A percentile compares a stretch with the other conserved stretches of the same genome.
Conservation (phyloP, 2,797 vertebrate genomes). For the Thalassophryne amazonica region DNA sequence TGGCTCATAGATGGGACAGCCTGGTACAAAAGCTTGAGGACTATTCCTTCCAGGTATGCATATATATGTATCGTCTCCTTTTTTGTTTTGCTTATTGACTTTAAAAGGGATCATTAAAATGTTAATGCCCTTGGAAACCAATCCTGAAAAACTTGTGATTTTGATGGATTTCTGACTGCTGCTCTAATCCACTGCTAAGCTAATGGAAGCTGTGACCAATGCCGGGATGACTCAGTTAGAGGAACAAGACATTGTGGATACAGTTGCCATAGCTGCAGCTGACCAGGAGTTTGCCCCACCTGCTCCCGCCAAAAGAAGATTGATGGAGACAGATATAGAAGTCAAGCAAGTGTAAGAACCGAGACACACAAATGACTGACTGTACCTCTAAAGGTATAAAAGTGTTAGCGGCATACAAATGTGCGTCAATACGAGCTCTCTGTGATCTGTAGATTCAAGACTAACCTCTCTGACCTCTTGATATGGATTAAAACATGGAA, state of each 20-base stretch:
- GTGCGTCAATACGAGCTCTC: neutral
- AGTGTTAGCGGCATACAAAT: neutral
- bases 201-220: slow-evolving; percentile 85
- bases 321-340: slow-evolving; percentile 84
- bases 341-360: slow-evolving; percentile 83
- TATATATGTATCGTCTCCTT: neutral
- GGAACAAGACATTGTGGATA: slow-evolving; percentile 73
- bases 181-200: slow-evolving; percentile 65
- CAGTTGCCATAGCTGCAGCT: slow-evolving; percentile 28
- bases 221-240: slow-evolving; percentile 79
- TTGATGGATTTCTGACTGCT: neutral
- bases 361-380: neutral
- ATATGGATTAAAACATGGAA: slow-evolving; percentile 85
- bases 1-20: slow-evolving; percentile 94
- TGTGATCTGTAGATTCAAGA: slow-evolving; percentile 80
- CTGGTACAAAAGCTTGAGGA: slow-evolving; percentile 95
- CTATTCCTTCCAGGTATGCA: slow-evolving; percentile 89
- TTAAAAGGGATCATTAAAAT: too few species aligned
- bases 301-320: slow-evolving; percentile 88
- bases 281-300: slow-evolving; percentile 84
- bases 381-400: neutral
- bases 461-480: slow-evolving; percentile 77
- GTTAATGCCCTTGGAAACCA: too few species aligned
- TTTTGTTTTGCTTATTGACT: too few species aligned
- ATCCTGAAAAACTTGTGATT: too few species aligned